phyloP scores from a whole-genome alignment of 2,888 invertebrate species.

The Plebejus anna region DNA sequence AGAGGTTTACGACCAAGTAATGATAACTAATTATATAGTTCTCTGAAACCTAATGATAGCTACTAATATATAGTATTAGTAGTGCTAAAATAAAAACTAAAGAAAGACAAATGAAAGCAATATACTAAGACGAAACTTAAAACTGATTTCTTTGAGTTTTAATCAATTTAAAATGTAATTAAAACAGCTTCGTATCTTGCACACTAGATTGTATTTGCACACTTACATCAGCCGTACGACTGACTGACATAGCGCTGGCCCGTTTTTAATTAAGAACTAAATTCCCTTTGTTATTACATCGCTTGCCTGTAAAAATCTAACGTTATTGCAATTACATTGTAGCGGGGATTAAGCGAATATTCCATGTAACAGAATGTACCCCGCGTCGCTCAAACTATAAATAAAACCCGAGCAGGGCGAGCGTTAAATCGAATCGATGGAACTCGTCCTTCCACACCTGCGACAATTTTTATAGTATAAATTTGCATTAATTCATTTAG shows the following conservation, averaged over 20 bases:
- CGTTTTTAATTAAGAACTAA: not conserved
- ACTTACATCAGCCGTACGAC: not conserved
- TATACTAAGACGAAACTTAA: not conserved
- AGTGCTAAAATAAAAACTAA: not conserved
- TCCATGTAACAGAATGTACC: conserved; percentile 35
- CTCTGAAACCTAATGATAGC: not conserved
- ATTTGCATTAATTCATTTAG: conserved; percentile 80
- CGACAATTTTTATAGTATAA: conserved; percentile 80
- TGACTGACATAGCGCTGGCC: not conserved
- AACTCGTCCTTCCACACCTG: conserved; percentile 76
- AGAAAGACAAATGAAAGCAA: not conserved
- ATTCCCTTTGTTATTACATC: not conserved
- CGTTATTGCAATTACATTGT: not conserved
- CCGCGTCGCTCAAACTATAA: conserved; percentile 57
- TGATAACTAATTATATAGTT: not conserved
- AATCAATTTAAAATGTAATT: not conserved
- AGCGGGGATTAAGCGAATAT: not conserved
- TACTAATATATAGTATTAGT: not conserved
- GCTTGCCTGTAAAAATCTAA: not conserved
- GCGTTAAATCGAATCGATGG: conserved; percentile 76
- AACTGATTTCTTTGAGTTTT: not conserved
- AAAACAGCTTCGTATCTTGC: not conserved
- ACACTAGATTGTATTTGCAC: not conserved
- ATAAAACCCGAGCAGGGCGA: conserved; percentile 72
- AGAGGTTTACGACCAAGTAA: not conserved